Evolutionary conservation across 2,797 vertebrate genomes (phyloP), one percentile per base, ranked within the genome.

Genomic region (Melanotaenia maccullochi): DNA sequence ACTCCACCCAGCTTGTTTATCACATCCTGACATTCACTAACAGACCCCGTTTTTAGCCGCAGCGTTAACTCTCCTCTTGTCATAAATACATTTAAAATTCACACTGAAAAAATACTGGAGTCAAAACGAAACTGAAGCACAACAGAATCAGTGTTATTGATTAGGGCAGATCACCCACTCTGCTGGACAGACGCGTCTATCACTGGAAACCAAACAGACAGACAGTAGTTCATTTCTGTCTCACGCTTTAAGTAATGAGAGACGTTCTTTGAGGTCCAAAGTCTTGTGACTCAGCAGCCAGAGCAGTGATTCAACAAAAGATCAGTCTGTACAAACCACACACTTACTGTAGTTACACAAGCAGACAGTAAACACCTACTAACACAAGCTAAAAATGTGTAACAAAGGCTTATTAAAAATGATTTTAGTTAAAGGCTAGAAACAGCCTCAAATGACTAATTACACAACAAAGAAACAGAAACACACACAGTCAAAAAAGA

Each of bases 251-350:
- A 68, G 13, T 51, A 35, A 76, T 72, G 58, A 82, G 60, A 85
- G 52, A 8, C 80, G 74, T 70, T 71, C 61, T 78, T 60, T 73
- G 68, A 77, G 65, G 72, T 14, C 24, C 40, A 16, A 65, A 56
- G 76, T 88, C 85, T 79, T 78, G 67, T 88, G 86, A 89, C 71
- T 86, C 71, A 82, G 75, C 11, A 18, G 28, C 44, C 42, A 65
- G 44, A 69, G 55, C 12, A 2, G 42, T 59, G 70, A 81, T 59
- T 83, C 30, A 30, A 67, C 56, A 69, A 52, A 63, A 56, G 69
- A 30, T 68, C 62, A 42, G 14, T 20, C 38, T 51, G 35, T 9
- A 28, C 28, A 35, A 2, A 40, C 7, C 9, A 35, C 33, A 35
- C 5, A 35, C 28, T 28, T 66, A n/a, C n/a, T n/a, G n/a, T n/a